Conservation (phyloP, 2,888 invertebrate genomes). For the Bugula neritina region DNA sequence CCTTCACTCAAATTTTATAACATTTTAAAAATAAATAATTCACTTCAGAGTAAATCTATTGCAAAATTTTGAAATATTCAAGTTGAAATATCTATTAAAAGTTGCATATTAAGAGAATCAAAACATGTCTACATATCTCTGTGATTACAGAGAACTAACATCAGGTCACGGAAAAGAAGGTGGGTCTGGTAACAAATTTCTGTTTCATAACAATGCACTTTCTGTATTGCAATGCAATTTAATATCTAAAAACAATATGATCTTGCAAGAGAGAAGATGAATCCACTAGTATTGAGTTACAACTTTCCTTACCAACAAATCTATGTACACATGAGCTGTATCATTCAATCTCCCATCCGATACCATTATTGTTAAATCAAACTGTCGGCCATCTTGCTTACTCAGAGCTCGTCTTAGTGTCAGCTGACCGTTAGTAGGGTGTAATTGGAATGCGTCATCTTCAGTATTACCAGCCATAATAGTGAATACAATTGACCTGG, state of each 20-base stretch:
- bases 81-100: neutral
- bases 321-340: neutral
- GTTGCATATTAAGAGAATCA: no score
- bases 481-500: neutral
- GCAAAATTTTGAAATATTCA: neutral
- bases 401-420: neutral
- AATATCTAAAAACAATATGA: no score
- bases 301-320: neutral
- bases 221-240: no score
- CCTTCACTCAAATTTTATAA: no score
- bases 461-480: neutral
- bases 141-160: no score
- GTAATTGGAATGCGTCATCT: neutral
- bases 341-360: conserved; percentile 14
- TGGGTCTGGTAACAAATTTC: no score
- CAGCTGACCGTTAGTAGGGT: neutral
- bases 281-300: no score
- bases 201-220: no score
- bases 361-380: neutral
- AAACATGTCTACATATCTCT: no score
- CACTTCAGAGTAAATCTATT: neutral
- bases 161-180: no score
- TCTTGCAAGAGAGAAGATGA: no score
- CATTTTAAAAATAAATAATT: neutral
- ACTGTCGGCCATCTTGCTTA: conserved; percentile 25